Evolutionary conservation across 64 coral and sea anemone species (phyloP).

Genomic region (Porites lutea): DNA sequence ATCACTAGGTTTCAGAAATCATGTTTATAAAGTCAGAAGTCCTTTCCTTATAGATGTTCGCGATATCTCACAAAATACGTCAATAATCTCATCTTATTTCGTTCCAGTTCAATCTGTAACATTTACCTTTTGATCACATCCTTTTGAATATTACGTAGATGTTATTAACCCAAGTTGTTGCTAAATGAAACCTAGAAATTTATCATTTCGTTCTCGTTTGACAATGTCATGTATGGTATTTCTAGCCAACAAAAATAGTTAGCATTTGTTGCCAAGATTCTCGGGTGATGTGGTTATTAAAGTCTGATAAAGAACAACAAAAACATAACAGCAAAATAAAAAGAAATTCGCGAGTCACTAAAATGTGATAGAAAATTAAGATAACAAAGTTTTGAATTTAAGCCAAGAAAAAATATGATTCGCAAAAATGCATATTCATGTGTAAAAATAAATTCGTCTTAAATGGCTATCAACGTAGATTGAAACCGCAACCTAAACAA

Average conservation of each 20-base stretch:
- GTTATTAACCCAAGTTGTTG: neutral
- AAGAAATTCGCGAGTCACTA: too few relatives aligned
- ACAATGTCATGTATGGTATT: too few relatives aligned
- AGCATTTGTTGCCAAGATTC: too few relatives aligned
- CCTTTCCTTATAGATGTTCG: too few relatives aligned
- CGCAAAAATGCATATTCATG: neutral
- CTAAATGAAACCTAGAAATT: neutral
- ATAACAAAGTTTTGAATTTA: slow-evolving; percentile 15
- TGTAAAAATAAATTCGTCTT: neutral
- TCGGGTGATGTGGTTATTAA: too few relatives aligned
- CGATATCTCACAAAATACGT: too few relatives aligned
- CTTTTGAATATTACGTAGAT: neutral
- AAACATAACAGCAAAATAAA: too few relatives aligned
- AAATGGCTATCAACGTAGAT: neutral
- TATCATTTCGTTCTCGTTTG: too few relatives aligned
- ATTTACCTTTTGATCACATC: neutral
- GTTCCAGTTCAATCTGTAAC: slow-evolving; percentile 1
- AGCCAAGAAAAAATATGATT: neutral
- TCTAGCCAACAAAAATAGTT: too few relatives aligned
- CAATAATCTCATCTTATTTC: neutral
- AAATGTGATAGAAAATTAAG: neutral
- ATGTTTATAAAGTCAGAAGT: too few relatives aligned
- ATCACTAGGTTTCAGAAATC: neutral
- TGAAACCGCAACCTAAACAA: slow-evolving; percentile 31
- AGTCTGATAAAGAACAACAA: too few relatives aligned